A percentile compares a stretch with the other conserved stretches of the same genome.
These are phyloP conservation scores for Albula glossodonta DNA, from an alignment of 2,113 vertebrate genomes.

Conservation along the genomic window DNA sequence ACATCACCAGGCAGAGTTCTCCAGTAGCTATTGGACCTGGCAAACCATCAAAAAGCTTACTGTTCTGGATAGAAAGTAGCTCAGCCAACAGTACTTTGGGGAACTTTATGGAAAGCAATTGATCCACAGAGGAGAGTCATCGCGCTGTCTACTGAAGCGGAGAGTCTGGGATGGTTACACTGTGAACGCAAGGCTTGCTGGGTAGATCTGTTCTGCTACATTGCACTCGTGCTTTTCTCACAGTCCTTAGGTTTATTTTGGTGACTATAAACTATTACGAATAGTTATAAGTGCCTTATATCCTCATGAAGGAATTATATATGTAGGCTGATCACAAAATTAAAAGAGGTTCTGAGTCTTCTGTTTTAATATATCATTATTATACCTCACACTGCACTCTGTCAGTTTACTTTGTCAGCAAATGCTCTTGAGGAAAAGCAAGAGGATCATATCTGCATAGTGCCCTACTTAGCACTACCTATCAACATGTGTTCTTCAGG, in stretches of 20 bases:
- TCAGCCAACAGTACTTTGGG: neutral
- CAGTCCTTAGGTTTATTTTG: neutral
- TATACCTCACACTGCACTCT: neutral
- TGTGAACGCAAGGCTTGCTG: neutral
- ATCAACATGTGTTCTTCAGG: neutral
- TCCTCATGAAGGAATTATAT: neutral
- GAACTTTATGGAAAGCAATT: conserved; percentile 18
- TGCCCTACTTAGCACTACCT: neutral
- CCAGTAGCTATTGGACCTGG: conserved; percentile 1
- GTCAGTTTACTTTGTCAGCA: neutral
- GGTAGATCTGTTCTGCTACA: conserved; percentile 6
- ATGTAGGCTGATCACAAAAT: neutral
- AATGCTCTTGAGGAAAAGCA: neutral
- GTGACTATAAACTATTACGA: neutral
- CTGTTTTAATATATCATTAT: neutral
- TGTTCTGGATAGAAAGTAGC: neutral
- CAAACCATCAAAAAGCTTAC: conserved; percentile 19
- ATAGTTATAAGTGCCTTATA: neutral
- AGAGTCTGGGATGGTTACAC: neutral
- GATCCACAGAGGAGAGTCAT: conserved; percentile 15
- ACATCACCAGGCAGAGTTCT: neutral
- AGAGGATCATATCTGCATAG: neutral
- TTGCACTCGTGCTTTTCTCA: conserved; percentile 4
- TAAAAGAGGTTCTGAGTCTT: neutral
- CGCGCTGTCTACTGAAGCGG: conserved; percentile 13